These are phyloP conservation scores for Dromas ardeola DNA, from an alignment of 2,113 vertebrate genomes.

Conservation along the genomic window DNA sequence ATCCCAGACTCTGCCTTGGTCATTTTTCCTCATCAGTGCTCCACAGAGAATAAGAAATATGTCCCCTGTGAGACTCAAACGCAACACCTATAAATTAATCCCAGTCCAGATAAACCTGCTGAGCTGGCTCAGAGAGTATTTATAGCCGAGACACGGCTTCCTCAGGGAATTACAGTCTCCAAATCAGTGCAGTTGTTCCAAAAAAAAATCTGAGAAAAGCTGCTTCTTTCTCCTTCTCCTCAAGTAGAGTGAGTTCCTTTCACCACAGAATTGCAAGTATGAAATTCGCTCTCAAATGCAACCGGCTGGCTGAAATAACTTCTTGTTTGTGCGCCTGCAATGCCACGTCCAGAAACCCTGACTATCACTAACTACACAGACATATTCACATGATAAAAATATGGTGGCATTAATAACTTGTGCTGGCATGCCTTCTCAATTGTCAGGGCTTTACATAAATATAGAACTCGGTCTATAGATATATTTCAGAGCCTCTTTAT, in stretches of 20 bases:
- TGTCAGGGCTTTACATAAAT: not conserved
- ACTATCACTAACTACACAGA: not conserved
- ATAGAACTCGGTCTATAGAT: not conserved
- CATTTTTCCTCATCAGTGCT: not conserved
- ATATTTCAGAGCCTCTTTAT: conserved; percentile 7
- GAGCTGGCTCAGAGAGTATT: not conserved
- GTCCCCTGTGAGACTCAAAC: not conserved
- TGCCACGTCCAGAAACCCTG: not conserved
- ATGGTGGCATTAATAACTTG: not conserved
- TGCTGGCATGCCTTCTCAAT: not conserved
- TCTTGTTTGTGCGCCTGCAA: not conserved
- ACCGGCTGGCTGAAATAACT: not conserved
- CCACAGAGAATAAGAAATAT: not conserved
- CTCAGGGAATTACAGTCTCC: not conserved
- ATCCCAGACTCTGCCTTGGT: not conserved
- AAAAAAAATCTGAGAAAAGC: not conserved
- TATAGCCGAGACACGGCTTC: not conserved
- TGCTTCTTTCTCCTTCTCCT: conserved; percentile 1
- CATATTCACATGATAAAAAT: not conserved
- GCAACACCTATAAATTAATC: not conserved
- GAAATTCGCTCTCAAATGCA: not conserved
- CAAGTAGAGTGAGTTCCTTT: not conserved
- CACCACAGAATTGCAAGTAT: not conserved
- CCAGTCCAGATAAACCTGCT: not conserved
- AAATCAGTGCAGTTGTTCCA: not conserved